Evolutionary conservation across 2,888 invertebrate genomes (phyloP), one percentile per base, ranked within the genome.

Genomic region (Halictus quadricinctus): DNA sequence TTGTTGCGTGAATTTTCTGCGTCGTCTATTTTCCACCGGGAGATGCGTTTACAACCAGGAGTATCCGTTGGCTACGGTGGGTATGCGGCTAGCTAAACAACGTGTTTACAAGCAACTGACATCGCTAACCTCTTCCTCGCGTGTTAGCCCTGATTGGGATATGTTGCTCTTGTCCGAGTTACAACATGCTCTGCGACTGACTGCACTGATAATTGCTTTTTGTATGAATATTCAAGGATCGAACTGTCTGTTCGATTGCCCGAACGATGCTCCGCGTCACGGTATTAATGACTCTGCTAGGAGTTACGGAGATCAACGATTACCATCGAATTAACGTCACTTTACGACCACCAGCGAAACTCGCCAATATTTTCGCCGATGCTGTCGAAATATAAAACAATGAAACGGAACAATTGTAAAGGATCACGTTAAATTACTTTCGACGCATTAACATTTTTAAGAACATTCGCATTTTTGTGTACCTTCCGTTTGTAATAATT

Each of bases 41-140:
- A 80, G 80, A 76, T 73, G 72, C 83, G 81, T 81, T 84, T 69
- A 70, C 81, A 83, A 46, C 73, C 69, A 58, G 83, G 84, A 86
- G 79, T 69, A 74, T 81, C 46, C 72, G 79, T 64, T 69, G 80
- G 18, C 80, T 54, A 54, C 75, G 50, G 79, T 80, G 74, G 79
- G 81, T 74, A 81, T 74, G 84, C n/a, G 84, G 84, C 84, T 75
- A 79, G 82, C 89, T 89, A 87, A 88, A 90, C 88, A 89, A 84
- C 87, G 79, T 91, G 90, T 90, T 91, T 90, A 90, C 91, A 88
- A 86, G 89, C 87, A 87, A 88, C 84, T 88, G 91, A 90, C 90
- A 91, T 89, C 87, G 85, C 82, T 87, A 83, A 87, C 91, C 90
- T 88, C 85, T 87, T 86, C 85, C 87, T 80, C 80, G 84, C 82